Base-by-base conservation (phyloP, 2,797 vertebrate genomes). In the Champsocephalus gunnari region DNA sequence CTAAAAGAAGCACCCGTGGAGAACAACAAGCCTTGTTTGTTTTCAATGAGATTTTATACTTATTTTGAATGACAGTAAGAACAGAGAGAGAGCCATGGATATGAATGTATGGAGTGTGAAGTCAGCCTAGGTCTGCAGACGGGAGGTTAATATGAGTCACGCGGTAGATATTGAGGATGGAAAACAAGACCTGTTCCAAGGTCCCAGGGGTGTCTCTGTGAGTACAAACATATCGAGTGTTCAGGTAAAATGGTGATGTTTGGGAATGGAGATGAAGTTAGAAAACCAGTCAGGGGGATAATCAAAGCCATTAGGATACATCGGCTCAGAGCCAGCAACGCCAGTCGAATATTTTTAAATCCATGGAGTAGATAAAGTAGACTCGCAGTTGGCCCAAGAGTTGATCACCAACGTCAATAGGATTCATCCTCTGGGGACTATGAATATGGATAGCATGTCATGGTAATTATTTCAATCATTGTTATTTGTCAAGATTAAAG, bases 81-180 rank as follows among this genome's bases (percentile, higher is more conserved):
- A 68, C 59, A 69, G 3, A 24, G 51, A 28, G 11, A n/a, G 19
- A 47, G 54, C 13, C 21, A 21, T 19, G 59, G 14, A 9, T 51
- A 61, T 71, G 47, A 56, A 34, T 76, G 55, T 47, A 66, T 9
- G 14, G n/a, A 58, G 43, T 3, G 0, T 4, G n/a, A 45, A 75
- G 63, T 12, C 61, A 68, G 51, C 9, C 34, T 1, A 34, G n/a
- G 9, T 73, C 76, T 73, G 53, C 49, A 71, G 51, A 57, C 34
- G 14, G 44, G 58, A 63, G 71, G 45, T 57, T 28, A 13, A 56
- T 21, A 58, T 88, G 84, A 87, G 61, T 89, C 84, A 89, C 67
- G 34, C 41, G 56, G 51, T 12, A 71, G 51, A 59, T 74, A 9
- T 76, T 63, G 43, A 38, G 58, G 53, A 59, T 21, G 53, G 14